A percentile compares a stretch with the other conserved stretches of the same genome.
These are phyloP conservation scores for Gymnopithys bicolor DNA, from an alignment of 2,797 vertebrate genomes.

Conservation along the genomic window DNA sequence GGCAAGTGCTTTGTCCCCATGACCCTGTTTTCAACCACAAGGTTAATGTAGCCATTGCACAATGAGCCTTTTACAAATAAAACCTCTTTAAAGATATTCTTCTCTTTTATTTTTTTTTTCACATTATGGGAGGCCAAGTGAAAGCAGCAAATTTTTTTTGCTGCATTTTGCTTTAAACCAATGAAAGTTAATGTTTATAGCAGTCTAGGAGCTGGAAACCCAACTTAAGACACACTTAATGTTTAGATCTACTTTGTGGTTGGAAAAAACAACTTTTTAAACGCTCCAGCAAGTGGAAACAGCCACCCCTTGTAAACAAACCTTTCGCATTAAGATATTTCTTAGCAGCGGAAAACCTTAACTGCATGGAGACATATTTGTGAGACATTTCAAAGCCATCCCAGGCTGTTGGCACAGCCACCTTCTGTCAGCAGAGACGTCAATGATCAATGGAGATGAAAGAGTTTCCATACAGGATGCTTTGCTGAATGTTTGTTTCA, in stretches of 20 bases:
- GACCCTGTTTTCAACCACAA: neutral
- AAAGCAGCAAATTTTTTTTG: conserved; percentile 27
- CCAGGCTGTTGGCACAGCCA: conserved; percentile 65
- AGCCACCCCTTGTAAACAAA: conserved; percentile 82
- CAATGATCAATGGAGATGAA: conserved; percentile 65
- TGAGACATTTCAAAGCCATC: conserved; percentile 64
- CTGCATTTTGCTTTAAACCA: conserved; percentile 40
- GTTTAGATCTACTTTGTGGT: conserved; percentile 83
- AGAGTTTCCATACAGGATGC: conserved; percentile 76
- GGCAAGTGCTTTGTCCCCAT: neutral
- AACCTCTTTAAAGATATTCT: neutral
- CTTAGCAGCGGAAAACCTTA: conserved; percentile 76
- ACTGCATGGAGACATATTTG: conserved; percentile 74
- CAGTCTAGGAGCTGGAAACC: conserved; percentile 76
- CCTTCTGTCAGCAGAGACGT: conserved; percentile 72
- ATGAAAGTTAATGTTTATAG: conserved; percentile 74
- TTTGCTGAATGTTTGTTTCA: conserved; percentile 52
- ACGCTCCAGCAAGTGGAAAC: conserved; percentile 78
- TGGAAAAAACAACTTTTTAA: conserved; percentile 81
- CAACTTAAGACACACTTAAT: conserved; percentile 78
- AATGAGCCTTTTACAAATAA: conserved; percentile 8
- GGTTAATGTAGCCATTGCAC: conserved; percentile 11
- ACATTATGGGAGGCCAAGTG: neutral
- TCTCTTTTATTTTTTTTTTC: neutral
- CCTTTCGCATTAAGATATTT: conserved; percentile 76